These are phyloP conservation scores for Nephrotoma flavescens DNA, from an alignment of 2,888 invertebrate genomes.

Conservation along the genomic window DNA sequence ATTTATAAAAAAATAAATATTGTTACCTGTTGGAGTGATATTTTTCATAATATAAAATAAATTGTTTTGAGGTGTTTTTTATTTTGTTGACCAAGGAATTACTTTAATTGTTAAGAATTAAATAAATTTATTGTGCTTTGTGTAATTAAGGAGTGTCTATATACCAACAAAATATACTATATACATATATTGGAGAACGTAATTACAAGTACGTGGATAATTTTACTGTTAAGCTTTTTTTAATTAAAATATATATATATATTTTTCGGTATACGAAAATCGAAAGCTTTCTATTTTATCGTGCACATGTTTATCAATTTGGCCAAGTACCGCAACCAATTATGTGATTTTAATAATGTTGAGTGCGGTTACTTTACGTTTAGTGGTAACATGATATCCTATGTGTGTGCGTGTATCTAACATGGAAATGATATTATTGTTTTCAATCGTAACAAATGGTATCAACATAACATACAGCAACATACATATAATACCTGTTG, in stretches of 20 bases:
- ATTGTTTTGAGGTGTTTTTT: neutral
- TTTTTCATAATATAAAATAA: neutral
- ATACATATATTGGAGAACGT: neutral
- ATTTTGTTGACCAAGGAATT: neutral
- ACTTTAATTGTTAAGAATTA: neutral
- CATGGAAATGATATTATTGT: neutral
- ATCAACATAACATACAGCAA: neutral
- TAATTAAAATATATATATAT: neutral
- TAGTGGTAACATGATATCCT: neutral
- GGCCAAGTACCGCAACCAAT: neutral
- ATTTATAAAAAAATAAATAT: neutral
- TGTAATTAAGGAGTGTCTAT: neutral
- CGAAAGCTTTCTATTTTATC: neutral
- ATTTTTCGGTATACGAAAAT: neutral
- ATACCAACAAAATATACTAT: neutral
- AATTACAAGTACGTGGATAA: neutral
- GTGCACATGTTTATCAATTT: neutral
- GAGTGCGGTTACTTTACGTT: neutral
- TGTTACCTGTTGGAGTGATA: neutral
- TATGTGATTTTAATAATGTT: neutral
- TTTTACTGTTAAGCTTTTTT: neutral
- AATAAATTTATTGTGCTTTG: neutral
- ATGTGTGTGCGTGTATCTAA: neutral
- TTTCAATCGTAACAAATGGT: too few species aligned
- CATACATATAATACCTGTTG: neutral